phyloP scores from a whole-genome alignment of 1,140 invertebrate species.

The Platyscapa corneri region DNA sequence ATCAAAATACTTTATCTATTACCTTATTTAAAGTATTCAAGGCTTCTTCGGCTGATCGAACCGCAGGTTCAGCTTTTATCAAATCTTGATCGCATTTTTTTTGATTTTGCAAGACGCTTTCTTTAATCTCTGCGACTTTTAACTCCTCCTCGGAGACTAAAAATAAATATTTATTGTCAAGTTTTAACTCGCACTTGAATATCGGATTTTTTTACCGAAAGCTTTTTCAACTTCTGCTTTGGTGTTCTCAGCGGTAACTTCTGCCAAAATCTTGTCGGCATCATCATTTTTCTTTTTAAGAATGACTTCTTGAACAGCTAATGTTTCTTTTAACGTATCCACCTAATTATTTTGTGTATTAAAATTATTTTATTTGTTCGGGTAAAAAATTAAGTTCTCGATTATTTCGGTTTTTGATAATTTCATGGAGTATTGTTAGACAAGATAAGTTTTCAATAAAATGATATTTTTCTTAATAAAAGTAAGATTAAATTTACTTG shows the following conservation, averaged over 20 bases:
- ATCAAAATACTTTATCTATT: background rate
- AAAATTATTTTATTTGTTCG: background rate
- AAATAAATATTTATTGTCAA: background rate
- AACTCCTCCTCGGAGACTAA: slow-evolving; percentile 87
- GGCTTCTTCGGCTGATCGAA: slow-evolving; percentile 91
- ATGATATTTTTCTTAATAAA: too few relatives aligned
- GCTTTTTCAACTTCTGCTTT: slow-evolving; percentile 92
- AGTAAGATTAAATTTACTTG: slow-evolving; percentile 77
- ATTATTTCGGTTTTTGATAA: too few relatives aligned
- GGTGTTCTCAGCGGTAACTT: slow-evolving; percentile 92
- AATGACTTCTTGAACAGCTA: slow-evolving; percentile 92
- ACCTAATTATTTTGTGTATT: slow-evolving; percentile 70
- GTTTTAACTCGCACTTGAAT: background rate
- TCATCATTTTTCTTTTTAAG: slow-evolving; percentile 91
- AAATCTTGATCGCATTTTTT: slow-evolving; percentile 93
- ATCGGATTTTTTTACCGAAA: slow-evolving; percentile 75
- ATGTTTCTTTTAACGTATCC: slow-evolving; percentile 82
- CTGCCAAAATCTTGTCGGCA: slow-evolving; percentile 90
- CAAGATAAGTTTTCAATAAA: too few relatives aligned
- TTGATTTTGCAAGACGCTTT: slow-evolving; percentile 88
- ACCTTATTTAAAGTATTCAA: slow-evolving; percentile 94
- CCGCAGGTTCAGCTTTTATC: slow-evolving; percentile 91
- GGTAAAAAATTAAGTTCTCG: too few relatives aligned
- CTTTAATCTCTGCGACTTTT: slow-evolving; percentile 91
- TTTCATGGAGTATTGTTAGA: too few relatives aligned